Evolutionary conservation across 1,140 invertebrate genomes (phyloP), one percentile per base, ranked within the genome.

Genomic region (Dendrolimus punctatus): DNA sequence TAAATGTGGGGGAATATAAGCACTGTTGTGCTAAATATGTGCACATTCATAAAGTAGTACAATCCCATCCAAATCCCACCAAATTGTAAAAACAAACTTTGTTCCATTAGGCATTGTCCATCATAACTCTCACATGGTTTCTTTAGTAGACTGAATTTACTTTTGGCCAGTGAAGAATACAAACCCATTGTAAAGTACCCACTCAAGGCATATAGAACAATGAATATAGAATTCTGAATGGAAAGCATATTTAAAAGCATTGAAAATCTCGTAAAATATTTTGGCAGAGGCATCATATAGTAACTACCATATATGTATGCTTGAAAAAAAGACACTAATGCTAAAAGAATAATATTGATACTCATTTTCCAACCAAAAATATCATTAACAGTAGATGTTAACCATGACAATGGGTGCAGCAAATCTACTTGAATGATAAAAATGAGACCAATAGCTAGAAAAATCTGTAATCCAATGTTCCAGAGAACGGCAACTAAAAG

Each of bases 61-160:
- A 92, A 79, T 46, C 93, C 93, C 54, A 90, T 91, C 88, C 90
- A 92, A 43, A 92, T 84, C 10, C 93, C 93, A 51, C 90, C 89
- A 57, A 91, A 80, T 7, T 93, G 79, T 9, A 94, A 62, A 64
- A 92, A 93, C 39, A 88, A 62, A 57, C 78, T 85, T 54, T 75
- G 72, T 57, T 88, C 87, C 37, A 80, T 63, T 6, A 88, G 62
- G 57, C 84, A 87, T 42, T 80, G 76, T 0, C 76, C 75, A 60
- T 78, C 71, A 69, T 68, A 79, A 39, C 68, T 63, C 38, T 70
- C 65, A 70, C 85, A 87, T 53, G 60, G 69, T 55, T 86, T 87
- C 62, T 76, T 87, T 23, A 91, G 66, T 7, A 79, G 84, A 60
- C 80, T 85, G 55, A 88, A 90, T 51, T 84, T 75, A 37, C 84